A percentile compares a stretch with the other conserved stretches of the same genome.
These are phyloP conservation scores for Urocyon cinereoargenteus DNA, from an alignment of 2,797 vertebrate species.

Conservation along the genomic window DNA sequence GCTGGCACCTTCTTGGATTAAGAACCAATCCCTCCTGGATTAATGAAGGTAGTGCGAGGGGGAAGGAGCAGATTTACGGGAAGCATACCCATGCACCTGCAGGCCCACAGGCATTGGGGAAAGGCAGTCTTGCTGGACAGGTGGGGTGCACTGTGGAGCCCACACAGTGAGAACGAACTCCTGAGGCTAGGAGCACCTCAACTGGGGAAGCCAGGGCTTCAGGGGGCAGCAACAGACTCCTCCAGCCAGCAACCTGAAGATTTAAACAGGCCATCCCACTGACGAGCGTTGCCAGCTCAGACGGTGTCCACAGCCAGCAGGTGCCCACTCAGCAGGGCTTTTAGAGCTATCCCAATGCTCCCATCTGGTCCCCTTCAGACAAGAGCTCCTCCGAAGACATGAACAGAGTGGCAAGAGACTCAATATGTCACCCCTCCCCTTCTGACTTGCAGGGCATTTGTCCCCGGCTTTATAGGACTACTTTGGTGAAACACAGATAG, in stretches of 20 bases:
- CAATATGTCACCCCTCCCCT: neutral
- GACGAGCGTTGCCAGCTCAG: neutral
- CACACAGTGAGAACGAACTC: too few species aligned
- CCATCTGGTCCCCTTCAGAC: neutral
- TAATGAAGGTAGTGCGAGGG: neutral
- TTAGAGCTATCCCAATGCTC: neutral
- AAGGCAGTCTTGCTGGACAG: neutral
- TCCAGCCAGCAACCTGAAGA: neutral
- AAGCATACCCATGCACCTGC: neutral
- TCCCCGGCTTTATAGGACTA: neutral
- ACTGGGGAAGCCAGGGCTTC: neutral
- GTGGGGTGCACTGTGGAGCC: neutral
- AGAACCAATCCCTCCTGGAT: conserved; percentile 18
- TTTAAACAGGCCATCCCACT: neutral
- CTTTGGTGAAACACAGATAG: neutral
- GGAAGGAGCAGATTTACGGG: neutral
- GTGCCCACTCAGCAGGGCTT: neutral
- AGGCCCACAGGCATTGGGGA: neutral
- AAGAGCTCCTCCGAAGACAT: neutral
- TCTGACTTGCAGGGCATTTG: neutral
- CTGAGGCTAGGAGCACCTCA: neutral
- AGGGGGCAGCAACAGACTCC: neutral
- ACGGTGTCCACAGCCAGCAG: neutral
- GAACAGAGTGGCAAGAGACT: neutral
- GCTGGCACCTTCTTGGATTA: conserved; percentile 22